A percentile compares a stretch with the other conserved stretches of the same genome.
phyloP scores from a whole-genome alignment of 2,888 invertebrate species.

The Xylocampa areola region DNA sequence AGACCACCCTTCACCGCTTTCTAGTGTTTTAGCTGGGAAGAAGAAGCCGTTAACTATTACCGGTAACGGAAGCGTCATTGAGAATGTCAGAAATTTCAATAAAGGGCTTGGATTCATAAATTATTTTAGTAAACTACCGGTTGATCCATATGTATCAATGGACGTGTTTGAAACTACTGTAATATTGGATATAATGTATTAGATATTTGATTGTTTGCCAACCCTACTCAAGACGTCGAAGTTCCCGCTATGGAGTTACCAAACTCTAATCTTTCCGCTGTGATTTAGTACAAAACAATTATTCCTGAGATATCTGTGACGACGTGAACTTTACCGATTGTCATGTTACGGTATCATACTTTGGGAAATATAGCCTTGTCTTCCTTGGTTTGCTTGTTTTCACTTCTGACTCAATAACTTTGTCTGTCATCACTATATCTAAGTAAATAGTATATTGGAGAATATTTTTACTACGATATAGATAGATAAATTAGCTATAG shows the following conservation, averaged over 20 bases:
- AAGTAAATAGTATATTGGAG: too few species aligned
- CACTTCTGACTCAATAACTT: slow-evolving; percentile 4
- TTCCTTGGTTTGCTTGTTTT: slow-evolving; percentile 15
- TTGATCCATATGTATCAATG: background rate
- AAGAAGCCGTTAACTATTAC: too few species aligned
- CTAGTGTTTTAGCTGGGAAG: too few species aligned
- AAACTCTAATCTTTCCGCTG: slow-evolving; percentile 59
- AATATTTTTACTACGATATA: too few species aligned
- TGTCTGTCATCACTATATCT: background rate
- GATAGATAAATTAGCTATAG: too few species aligned
- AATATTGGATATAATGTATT: background rate
- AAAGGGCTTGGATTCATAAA: too few species aligned
- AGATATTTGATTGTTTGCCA: slow-evolving; percentile 22
- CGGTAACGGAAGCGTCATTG: too few species aligned
- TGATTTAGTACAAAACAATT: slow-evolving; percentile 62
- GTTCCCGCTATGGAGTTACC: slow-evolving; percentile 50
- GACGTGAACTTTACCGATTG: slow-evolving; percentile 54
- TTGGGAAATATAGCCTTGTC: slow-evolving; percentile 28
- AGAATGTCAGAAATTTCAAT: too few species aligned
- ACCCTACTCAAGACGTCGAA: slow-evolving; percentile 41
- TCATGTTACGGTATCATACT: slow-evolving; percentile 44
- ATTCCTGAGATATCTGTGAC: slow-evolving; percentile 57
- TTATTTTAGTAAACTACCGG: background rate
- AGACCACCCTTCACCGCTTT: too few species aligned
- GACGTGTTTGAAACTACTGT: background rate